These are phyloP conservation scores for Pachyramphus minor DNA, from an alignment of 2,113 vertebrate genomes.

Conservation along the genomic window DNA sequence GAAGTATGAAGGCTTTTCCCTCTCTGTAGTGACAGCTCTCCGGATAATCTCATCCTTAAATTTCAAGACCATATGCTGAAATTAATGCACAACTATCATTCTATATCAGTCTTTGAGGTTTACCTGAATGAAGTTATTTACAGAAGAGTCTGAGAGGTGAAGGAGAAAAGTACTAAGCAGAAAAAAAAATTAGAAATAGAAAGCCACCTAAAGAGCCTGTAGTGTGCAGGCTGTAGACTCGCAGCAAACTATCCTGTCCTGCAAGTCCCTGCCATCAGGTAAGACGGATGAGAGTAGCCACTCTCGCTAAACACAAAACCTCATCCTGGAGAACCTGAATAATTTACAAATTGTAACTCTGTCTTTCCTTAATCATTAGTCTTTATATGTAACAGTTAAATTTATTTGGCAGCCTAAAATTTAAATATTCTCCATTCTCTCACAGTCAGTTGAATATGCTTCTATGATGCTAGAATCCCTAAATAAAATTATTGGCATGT, in stretches of 20 bases:
- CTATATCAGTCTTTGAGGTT: neutral
- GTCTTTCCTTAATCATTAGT: neutral
- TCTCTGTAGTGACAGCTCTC: neutral
- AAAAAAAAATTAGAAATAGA: neutral
- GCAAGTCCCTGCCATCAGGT: neutral
- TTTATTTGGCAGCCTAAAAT: neutral
- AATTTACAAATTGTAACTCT: neutral
- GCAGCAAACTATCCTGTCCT: neutral
- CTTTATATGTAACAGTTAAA: neutral
- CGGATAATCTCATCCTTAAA: neutral
- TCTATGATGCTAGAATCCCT: neutral
- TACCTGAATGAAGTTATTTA: neutral
- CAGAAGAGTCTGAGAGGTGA: neutral
- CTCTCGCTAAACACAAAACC: neutral
- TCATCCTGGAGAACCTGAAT: neutral
- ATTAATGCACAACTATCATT: neutral
- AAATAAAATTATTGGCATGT: neutral
- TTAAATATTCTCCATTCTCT: neutral
- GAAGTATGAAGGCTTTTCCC: neutral
- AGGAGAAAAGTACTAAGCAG: neutral
- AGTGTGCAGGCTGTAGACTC: neutral
- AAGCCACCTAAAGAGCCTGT: neutral
- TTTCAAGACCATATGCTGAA: neutral
- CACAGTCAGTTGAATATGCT: neutral
- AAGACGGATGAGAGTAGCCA: neutral